These are phyloP conservation scores for Phylloscopus collybita DNA, from an alignment of 2,797 vertebrate genomes.

Conservation along the genomic window DNA sequence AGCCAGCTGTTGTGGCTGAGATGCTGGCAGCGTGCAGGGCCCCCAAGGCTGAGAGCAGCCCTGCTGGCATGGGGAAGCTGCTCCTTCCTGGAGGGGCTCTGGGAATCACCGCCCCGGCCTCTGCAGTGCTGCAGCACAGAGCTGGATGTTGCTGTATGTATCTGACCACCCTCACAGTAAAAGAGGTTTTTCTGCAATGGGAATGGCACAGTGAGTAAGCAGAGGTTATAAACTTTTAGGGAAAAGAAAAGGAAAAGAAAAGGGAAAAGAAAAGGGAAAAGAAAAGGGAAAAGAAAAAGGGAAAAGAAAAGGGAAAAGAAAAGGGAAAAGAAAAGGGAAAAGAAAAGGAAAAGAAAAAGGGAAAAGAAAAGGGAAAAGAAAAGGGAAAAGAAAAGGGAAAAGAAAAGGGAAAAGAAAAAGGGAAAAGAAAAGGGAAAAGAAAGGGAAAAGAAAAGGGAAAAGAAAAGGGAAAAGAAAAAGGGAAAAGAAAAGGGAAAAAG, in stretches of 20 bases:
- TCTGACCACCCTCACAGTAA: not conserved
- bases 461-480: too few relatives aligned
- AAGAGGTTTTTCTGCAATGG: not conserved
- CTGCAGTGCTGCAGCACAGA: not conserved
- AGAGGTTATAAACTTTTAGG: not conserved
- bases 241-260: too few relatives aligned
- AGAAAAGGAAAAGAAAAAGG: too few relatives aligned
- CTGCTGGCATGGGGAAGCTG: not conserved
- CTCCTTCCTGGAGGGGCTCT: not conserved
- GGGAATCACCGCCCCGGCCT: not conserved
- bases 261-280: too few relatives aligned
- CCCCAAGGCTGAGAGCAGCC: not conserved
- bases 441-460: too few relatives aligned
- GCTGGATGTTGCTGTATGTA: not conserved
- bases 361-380: too few relatives aligned
- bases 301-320: too few relatives aligned
- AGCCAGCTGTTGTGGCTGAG: not conserved
- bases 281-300: too few relatives aligned
- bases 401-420: too few relatives aligned
- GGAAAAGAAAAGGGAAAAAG: too few relatives aligned
- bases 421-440: not conserved
- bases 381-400: too few relatives aligned
- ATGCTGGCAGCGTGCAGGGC: not conserved
- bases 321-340: too few relatives aligned
- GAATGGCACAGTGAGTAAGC: not conserved